Conservation (phyloP, 2,797 vertebrate species). For the Garrulus glandarius region DNA sequence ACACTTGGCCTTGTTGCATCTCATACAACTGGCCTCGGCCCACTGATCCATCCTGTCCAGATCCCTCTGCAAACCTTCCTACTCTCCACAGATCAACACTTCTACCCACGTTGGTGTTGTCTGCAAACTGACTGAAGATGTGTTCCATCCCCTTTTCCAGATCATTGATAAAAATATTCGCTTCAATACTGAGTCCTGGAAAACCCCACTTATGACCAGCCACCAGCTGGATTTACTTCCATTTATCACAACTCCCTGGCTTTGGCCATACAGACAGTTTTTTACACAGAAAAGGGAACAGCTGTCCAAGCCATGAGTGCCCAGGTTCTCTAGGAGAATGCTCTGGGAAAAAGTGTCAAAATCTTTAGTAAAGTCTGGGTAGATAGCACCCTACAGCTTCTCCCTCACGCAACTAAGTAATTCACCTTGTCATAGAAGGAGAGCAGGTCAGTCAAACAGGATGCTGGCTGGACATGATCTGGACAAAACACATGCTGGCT, state of each 20-base stretch:
- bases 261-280: accelerated
- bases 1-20: background rate
- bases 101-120: background rate
- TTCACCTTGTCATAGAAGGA: background rate
- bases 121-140: background rate
- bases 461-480: background rate
- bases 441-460: background rate
- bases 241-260: background rate
- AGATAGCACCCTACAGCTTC: background rate
- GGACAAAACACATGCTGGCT: background rate
- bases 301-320: background rate
- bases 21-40: background rate
- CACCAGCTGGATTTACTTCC: background rate
- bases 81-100: background rate
- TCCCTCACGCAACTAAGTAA: background rate
- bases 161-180: background rate
- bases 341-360: background rate
- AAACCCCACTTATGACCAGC: background rate
- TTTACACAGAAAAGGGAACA: background rate
- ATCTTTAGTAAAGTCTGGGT: background rate
- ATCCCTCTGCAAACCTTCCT: background rate
- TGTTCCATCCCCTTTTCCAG: background rate
- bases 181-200: background rate
- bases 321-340: background rate
- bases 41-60: background rate